phyloP scores from a whole-genome alignment of 2,113 vertebrate genomes.

The Danio rerio region GRCz12tu NC_133176.1:54150501-54151000 shows the following conservation, averaged over 20 bases:
- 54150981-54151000: too few species aligned
- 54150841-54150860: slow-evolving; percentile 11
- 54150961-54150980: slow-evolving; percentile 15
- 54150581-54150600: too few species aligned
- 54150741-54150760: slow-evolving; percentile 14
- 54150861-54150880: slow-evolving; percentile 72
- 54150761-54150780: slow-evolving; percentile 9
- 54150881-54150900: slow-evolving; percentile 74
- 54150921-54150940: slow-evolving; percentile 76
- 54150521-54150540: too few species aligned
- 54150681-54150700: not conserved
- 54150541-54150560: too few species aligned
- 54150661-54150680: not conserved
- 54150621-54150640: not conserved
- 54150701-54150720: not conserved
- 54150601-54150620: too few species aligned
- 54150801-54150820: not conserved
- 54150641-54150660: not conserved
- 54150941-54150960: slow-evolving; percentile 81
- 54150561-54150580: too few species aligned
- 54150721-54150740: slow-evolving; percentile 18
- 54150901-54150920: slow-evolving; percentile 66
- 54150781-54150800: slow-evolving; percentile 5
- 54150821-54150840: not conserved
- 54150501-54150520: too few species aligned